phyloP scores from a whole-genome alignment of 2,888 invertebrate species.

The Desoria tigrina region DNA sequence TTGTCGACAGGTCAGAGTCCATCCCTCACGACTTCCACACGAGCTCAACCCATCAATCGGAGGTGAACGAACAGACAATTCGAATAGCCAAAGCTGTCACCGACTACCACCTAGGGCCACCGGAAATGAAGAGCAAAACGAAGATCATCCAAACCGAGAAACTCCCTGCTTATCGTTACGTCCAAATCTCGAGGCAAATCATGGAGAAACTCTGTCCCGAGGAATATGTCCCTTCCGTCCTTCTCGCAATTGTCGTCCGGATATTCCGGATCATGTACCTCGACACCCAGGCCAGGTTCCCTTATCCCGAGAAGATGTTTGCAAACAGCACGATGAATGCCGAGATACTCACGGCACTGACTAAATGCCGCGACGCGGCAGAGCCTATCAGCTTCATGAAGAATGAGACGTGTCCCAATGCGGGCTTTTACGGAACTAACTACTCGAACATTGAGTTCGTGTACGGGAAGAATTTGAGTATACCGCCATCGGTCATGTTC shows the following conservation, averaged over 20 bases:
- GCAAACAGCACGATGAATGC: slow-evolving; percentile 4
- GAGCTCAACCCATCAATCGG: slow-evolving; percentile 22
- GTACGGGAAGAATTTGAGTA: slow-evolving; percentile 14
- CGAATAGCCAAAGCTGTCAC: slow-evolving; percentile 21
- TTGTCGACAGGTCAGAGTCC: background rate
- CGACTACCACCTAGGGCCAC: slow-evolving; percentile 14
- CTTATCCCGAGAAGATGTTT: slow-evolving; percentile 20
- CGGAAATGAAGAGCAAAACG: background rate
- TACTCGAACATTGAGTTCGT: slow-evolving; percentile 1
- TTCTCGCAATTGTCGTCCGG: slow-evolving; percentile 20
- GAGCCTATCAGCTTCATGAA: slow-evolving; percentile 18
- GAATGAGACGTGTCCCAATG: slow-evolving; percentile 27
- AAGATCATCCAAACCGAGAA: background rate
- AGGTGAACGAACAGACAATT: slow-evolving; percentile 22
- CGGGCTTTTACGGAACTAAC: slow-evolving; percentile 9
- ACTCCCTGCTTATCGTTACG: slow-evolving; percentile 24
- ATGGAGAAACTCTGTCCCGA: slow-evolving; percentile 24
- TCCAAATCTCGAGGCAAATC: slow-evolving; percentile 28
- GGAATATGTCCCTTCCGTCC: slow-evolving; percentile 17
- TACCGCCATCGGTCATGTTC: background rate
- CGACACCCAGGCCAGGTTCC: slow-evolving; percentile 20
- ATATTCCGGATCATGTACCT: slow-evolving; percentile 31
- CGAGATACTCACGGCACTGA: slow-evolving; percentile 18
- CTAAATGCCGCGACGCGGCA: slow-evolving; percentile 12
- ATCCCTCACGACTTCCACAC: slow-evolving; percentile 20